Conservation (phyloP, 1,140 invertebrate species). For the Lanistes nyassanus region DNA sequence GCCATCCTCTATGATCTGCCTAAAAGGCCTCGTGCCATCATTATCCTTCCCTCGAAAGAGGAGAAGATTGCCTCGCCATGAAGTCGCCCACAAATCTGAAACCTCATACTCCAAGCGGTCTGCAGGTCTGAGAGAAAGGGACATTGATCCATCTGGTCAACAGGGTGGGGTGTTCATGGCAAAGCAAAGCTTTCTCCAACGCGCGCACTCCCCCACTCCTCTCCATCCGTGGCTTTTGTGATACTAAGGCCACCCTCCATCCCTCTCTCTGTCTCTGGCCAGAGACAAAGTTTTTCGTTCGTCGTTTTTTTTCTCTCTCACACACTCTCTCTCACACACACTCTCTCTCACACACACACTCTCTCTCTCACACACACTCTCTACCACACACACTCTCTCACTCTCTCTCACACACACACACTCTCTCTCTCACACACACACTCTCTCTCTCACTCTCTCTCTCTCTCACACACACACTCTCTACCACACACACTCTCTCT, state of each 20-base stretch:
- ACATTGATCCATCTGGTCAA: no score
- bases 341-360: conserved; percentile 2
- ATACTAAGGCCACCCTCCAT: background rate
- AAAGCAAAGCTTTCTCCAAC: no score
- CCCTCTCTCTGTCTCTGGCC: background rate
- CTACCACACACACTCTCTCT: background rate
- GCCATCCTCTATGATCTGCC: background rate
- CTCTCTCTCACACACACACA: conserved; percentile 10
- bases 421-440: conserved; percentile 5
- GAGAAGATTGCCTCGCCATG: no score
- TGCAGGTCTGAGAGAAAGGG: no score
- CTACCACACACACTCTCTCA: background rate
- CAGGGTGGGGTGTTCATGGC: no score
- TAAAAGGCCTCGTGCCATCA: background rate
- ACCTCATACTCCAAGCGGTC: no score
- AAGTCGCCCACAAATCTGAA: no score
- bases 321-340: background rate
- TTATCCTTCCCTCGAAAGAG: no score
- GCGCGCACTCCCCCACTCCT: no score
- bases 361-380: no score
- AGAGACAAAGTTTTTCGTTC: no score
- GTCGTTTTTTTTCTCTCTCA: background rate
- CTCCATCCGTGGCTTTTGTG: background rate
- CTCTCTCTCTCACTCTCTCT: conserved; percentile 9
- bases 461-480: conserved; percentile 6